These are phyloP conservation scores for Paracentrotus lividus DNA, from an alignment of 53 echinoderm and acorn worm genomes.

Conservation along the genomic window DNA sequence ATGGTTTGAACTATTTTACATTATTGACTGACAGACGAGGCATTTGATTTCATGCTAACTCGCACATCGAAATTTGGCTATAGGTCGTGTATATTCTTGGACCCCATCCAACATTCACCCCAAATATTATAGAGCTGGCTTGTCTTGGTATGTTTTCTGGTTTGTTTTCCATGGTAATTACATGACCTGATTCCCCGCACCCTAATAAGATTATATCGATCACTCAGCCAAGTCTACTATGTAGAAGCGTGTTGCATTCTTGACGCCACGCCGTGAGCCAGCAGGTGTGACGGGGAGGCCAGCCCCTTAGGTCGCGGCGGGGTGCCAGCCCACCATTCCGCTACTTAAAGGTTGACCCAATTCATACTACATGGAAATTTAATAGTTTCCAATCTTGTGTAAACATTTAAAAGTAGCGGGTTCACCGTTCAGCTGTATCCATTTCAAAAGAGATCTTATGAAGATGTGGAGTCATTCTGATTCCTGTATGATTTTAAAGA, in stretches of 20 bases:
- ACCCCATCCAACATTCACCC: neutral
- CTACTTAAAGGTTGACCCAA: neutral
- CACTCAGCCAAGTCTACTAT: neutral
- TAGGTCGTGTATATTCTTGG: neutral
- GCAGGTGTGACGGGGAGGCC: slow-evolving; percentile 43
- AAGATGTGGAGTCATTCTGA: neutral
- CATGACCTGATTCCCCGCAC: slow-evolving; percentile 59
- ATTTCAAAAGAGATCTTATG: neutral
- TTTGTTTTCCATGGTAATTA: slow-evolving; percentile 64
- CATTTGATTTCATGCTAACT: too few species aligned
- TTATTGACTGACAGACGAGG: neutral
- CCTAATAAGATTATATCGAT: slow-evolving; percentile 68
- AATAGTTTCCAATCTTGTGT: neutral
- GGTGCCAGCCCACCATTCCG: slow-evolving; percentile 25
- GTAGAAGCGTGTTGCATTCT: slow-evolving; percentile 3
- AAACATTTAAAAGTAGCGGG: neutral
- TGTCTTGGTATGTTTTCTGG: neutral
- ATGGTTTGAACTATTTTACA: too few species aligned
- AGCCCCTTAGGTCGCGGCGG: neutral
- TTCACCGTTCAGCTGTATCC: neutral
- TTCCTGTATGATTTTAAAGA: too few species aligned
- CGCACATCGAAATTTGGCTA: neutral
- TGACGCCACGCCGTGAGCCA: neutral
- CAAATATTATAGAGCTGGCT: neutral
- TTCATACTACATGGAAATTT: neutral